These are phyloP conservation scores for Lingula anatina DNA, from an alignment of 2,888 invertebrate species.

Conservation along the genomic window DNA sequence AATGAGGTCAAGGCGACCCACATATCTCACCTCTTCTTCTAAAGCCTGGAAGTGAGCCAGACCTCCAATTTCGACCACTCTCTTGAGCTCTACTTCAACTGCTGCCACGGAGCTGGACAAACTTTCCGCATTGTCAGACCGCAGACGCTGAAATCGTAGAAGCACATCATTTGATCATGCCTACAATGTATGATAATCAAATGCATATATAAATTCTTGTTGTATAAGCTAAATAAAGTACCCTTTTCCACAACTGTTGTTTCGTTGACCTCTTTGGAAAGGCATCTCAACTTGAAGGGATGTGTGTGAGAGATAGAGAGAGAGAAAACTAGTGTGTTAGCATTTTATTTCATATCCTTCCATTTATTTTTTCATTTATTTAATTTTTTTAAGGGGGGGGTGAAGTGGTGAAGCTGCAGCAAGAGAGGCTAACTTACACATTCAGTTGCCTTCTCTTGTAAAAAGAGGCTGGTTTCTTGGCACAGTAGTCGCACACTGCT, in stretches of 20 bases:
- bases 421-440: slow-evolving; percentile 52
- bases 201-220: no score
- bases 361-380: no score
- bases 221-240: no score
- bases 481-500: slow-evolving; percentile 63
- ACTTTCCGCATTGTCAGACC: slow-evolving; percentile 67
- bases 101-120: slow-evolving; percentile 64
- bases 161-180: not conserved
- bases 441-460: slow-evolving; percentile 66
- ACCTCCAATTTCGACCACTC: slow-evolving; percentile 63
- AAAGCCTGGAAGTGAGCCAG: slow-evolving; percentile 58
- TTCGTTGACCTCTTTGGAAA: no score
- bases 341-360: no score
- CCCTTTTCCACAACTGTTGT: no score
- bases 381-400: not conserved
- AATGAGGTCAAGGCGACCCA: no score
- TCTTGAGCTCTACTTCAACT: slow-evolving; percentile 69
- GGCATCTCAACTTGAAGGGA: no score
- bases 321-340: no score
- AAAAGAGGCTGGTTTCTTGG: slow-evolving; percentile 67
- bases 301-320: no score
- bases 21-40: slow-evolving; percentile 47
- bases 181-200: not conserved
- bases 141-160: slow-evolving; percentile 55
- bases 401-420: no score